Conservation (phyloP, 2,797 vertebrate genomes). For the Neopelma chrysocephalum region DNA sequence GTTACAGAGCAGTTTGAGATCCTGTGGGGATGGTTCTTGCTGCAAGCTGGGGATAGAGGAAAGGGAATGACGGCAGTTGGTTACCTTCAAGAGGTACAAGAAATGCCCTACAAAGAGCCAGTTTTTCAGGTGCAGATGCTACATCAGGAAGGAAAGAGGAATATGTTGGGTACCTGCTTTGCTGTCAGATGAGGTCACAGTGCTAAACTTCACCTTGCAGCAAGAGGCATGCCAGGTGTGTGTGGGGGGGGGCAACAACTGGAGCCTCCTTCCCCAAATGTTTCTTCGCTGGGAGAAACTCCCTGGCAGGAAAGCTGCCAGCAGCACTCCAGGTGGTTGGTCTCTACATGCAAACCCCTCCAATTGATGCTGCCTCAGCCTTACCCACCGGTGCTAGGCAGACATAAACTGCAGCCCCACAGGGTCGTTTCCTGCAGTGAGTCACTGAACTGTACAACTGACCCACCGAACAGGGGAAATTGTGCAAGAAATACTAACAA, state of each 20-base stretch:
- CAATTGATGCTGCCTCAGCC: accelerated
- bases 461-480: background rate
- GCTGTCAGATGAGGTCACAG: accelerated
- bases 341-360: accelerated
- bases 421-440: background rate
- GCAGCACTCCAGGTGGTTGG: accelerated
- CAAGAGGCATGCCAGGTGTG: background rate
- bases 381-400: background rate
- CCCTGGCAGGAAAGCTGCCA: background rate
- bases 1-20: accelerated
- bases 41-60: background rate
- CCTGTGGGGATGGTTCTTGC: background rate
- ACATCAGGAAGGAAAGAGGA: background rate
- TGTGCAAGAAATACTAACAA: background rate
- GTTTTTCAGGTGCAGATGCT: background rate
- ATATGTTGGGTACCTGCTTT: background rate
- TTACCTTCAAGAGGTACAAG: background rate
- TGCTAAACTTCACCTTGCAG: background rate
- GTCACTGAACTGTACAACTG: background rate
- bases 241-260: background rate
- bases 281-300: background rate
- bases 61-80: background rate
- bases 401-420: background rate
- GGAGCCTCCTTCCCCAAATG: background rate
- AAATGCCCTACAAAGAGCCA: background rate